A percentile compares a stretch with the other conserved stretches of the same genome.
phyloP scores from a whole-genome alignment of 1,140 invertebrate genomes.

The Bombus pascuorum region DNA sequence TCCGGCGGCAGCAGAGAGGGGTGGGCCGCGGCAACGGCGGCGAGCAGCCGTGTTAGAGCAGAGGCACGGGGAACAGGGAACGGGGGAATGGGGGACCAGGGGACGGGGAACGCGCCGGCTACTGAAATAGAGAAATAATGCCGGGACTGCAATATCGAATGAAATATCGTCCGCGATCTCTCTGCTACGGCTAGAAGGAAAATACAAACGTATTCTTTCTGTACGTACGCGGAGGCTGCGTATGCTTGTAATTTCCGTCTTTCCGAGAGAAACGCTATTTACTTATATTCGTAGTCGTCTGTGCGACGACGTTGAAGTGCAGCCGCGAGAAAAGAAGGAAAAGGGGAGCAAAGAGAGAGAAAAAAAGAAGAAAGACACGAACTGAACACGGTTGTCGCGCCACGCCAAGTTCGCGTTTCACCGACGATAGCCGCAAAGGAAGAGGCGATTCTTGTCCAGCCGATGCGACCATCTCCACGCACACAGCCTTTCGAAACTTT shows the following conservation, averaged over 20 bases:
- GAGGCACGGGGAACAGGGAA: background rate
- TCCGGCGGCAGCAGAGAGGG: slow-evolving; percentile 47
- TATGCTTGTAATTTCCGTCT: slow-evolving; percentile 53
- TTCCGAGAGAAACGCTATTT: slow-evolving; percentile 24
- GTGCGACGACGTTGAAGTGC: slow-evolving; percentile 9
- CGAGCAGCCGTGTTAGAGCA: background rate
- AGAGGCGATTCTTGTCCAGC: background rate
- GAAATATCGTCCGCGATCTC: slow-evolving; percentile 75
- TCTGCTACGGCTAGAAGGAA: slow-evolving; percentile 57
- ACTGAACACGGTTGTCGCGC: background rate
- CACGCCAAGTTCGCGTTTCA: too few species aligned
- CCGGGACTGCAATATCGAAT: slow-evolving; percentile 77
- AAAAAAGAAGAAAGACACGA: background rate
- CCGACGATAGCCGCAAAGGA: background rate
- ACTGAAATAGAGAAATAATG: slow-evolving; percentile 79
- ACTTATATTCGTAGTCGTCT: slow-evolving; percentile 2
- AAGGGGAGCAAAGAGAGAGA: background rate
- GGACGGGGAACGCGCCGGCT: slow-evolving; percentile 42
- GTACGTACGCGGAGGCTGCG: slow-evolving; percentile 15
- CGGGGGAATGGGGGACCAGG: background rate
- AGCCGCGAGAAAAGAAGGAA: background rate
- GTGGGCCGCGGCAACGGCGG: slow-evolving; percentile 1
- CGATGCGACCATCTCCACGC: background rate
- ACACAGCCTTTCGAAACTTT: background rate
- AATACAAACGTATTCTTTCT: slow-evolving; percentile 57